These are phyloP conservation scores for Sebastes minor DNA, from an alignment of 2,797 vertebrate species.

Conservation along the genomic window DNA sequence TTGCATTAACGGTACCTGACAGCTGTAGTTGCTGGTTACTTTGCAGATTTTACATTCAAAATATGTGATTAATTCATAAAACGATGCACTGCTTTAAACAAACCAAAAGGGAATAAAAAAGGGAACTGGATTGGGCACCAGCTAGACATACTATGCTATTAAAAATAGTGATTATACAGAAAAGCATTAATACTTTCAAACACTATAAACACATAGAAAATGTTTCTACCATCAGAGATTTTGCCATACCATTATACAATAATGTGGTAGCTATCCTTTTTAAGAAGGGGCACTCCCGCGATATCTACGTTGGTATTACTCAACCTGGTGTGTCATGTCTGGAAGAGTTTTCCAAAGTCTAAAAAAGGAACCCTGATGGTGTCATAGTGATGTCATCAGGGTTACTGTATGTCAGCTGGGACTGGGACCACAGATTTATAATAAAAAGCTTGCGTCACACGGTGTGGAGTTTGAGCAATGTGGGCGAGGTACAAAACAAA, in stretches of 20 bases:
- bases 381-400: not conserved
- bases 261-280: not conserved
- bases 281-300: no score
- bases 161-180: not conserved
- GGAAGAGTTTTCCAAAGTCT: not conserved
- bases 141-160: not conserved
- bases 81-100: not conserved
- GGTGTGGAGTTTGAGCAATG: not conserved
- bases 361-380: not conserved
- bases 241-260: not conserved
- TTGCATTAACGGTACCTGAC: not conserved
- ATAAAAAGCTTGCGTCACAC: not conserved
- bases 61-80: not conserved
- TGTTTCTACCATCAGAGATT: not conserved
- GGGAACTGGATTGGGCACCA: not conserved
- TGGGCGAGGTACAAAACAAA: not conserved
- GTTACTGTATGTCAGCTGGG: not conserved
- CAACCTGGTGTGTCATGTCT: not conserved
- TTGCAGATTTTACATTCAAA: not conserved
- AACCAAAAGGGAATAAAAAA: not conserved
- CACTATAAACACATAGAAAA: not conserved
- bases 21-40: not conserved
- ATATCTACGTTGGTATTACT: not conserved
- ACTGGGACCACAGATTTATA: not conserved
- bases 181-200: not conserved